Evolutionary conservation across 2,888 invertebrate species (phyloP).

Genomic region (Exephanes ischioxanthus): DNA sequence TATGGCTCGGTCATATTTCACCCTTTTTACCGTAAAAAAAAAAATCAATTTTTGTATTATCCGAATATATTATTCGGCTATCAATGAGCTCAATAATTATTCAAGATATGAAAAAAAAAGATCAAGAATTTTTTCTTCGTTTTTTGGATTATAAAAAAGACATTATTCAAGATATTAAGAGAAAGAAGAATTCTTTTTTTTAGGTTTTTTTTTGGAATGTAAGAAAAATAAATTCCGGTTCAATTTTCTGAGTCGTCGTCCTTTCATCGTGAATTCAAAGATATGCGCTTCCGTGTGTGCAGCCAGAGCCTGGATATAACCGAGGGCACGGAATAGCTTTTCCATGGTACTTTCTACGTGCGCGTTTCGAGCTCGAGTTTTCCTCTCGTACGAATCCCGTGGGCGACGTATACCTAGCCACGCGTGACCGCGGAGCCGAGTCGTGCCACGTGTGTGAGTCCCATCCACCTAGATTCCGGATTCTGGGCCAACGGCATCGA

Average conservation of each 20-base stretch:
- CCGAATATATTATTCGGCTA: no score
- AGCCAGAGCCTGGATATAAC: constrained; percentile 1
- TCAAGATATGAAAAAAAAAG: no score
- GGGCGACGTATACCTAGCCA: constrained; percentile 44
- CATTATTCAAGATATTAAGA: no score
- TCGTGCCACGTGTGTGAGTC: constrained; percentile 16
- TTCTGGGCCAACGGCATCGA: constrained; percentile 67
- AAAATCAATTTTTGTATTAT: no score
- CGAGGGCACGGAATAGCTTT: constrained; percentile 20
- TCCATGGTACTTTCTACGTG: neutral
- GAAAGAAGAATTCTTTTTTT: no score
- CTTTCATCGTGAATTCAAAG: neutral
- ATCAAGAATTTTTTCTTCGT: no score
- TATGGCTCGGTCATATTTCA: no score
- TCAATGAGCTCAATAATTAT: no score
- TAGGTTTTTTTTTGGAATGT: no score
- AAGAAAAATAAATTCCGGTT: no score
- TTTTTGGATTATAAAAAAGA: no score
- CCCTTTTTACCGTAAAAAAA: no score
- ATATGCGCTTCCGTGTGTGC: neutral
- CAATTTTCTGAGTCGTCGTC: neutral
- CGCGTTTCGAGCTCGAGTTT: constrained; percentile 35
- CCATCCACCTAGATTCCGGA: constrained; percentile 63
- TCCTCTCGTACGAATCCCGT: constrained; percentile 58
- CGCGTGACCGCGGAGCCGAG: constrained; percentile 6